Conservation (phyloP, 2,797 vertebrate species). For the Chaunax sp. region DNA sequence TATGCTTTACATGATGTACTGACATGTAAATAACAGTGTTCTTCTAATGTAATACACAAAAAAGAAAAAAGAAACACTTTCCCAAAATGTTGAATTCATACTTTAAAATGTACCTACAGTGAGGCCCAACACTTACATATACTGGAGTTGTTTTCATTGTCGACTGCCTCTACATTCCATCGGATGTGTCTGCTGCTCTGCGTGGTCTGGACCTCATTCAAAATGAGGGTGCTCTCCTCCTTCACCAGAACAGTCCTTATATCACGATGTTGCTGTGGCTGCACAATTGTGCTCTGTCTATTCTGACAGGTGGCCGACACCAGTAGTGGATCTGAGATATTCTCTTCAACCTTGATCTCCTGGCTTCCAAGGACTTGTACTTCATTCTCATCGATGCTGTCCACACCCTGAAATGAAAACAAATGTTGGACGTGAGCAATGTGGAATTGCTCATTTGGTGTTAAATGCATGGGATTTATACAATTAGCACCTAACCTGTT, state of each 20-base stretch:
- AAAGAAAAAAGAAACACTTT: too few species aligned
- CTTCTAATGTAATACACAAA: too few species aligned
- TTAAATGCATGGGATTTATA: not conserved
- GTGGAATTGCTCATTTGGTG: not conserved
- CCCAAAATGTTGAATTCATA: not conserved
- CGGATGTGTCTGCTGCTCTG: slow-evolving; percentile 54
- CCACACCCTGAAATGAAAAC: slow-evolving; percentile 45
- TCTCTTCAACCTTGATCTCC: slow-evolving; percentile 79
- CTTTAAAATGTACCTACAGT: not conserved
- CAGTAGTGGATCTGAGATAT: slow-evolving; percentile 33
- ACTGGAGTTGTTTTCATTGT: slow-evolving; percentile 64
- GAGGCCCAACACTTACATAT: slow-evolving; percentile 60
- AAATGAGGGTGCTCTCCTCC: slow-evolving; percentile 73
- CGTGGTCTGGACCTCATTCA: slow-evolving; percentile 55
- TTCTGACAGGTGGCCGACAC: slow-evolving; percentile 29
- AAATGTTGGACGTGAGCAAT: not conserved
- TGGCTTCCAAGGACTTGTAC: slow-evolving; percentile 17
- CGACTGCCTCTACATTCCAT: slow-evolving; percentile 69
- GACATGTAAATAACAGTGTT: too few species aligned
- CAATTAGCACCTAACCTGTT: slow-evolving; percentile 57
- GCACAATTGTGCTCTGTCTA: slow-evolving; percentile 31
- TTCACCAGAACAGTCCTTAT: slow-evolving; percentile 81
- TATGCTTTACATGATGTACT: too few species aligned
- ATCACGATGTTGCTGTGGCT: slow-evolving; percentile 60
- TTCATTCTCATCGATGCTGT: slow-evolving; percentile 32